A percentile compares a stretch with the other conserved stretches of the same genome.
These are phyloP conservation scores for Apamea anceps DNA, from an alignment of 2,888 invertebrate species.

Conservation along the genomic window DNA sequence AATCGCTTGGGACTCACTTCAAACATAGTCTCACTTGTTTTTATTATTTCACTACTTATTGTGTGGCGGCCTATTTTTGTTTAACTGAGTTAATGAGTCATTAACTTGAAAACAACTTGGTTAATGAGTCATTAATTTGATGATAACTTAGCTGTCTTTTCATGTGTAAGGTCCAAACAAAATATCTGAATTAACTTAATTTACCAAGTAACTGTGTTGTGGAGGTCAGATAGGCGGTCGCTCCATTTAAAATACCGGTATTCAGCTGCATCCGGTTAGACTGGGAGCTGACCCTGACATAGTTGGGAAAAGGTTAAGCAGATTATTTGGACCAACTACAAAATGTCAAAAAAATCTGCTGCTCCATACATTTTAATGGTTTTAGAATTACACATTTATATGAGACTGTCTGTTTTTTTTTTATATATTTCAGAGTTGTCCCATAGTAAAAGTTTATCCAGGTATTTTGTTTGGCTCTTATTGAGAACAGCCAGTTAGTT, in stretches of 20 bases:
- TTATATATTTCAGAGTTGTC: background rate
- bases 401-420: background rate
- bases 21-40: conserved; percentile 49
- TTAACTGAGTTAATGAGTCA: background rate
- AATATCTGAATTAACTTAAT: background rate
- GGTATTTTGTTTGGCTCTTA: background rate
- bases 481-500: background rate
- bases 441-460: background rate
- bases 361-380: background rate
- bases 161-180: background rate
- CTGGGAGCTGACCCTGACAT: too few relatives aligned
- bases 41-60: conserved; percentile 39
- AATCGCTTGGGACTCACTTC: conserved; percentile 30
- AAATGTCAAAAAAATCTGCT: background rate
- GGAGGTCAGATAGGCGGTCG: too few relatives aligned
- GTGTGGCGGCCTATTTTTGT: conserved; percentile 27
- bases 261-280: too few relatives aligned
- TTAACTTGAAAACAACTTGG: background rate
- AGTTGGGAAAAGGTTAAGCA: too few relatives aligned
- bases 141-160: too few relatives aligned
- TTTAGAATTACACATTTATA: background rate
- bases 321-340: too few relatives aligned
- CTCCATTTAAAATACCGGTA: too few relatives aligned
- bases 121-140: conserved; percentile 4
- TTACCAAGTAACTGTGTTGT: too few relatives aligned